Evolutionary conservation across 1,140 invertebrate genomes (phyloP), one percentile per base, ranked within the genome.

Genomic region (Harpegnathos saltator): DNA sequence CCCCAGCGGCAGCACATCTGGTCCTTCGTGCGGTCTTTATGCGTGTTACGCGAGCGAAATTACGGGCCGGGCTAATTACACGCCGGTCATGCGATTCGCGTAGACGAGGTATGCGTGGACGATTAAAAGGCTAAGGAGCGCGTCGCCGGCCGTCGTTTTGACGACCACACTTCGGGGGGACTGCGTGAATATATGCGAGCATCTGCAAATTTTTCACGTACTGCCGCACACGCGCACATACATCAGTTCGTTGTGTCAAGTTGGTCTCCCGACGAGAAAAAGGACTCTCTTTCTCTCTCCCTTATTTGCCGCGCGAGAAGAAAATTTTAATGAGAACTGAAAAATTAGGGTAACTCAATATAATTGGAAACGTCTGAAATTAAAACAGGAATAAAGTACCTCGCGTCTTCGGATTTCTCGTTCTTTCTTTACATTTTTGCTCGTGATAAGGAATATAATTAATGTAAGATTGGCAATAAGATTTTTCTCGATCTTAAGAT

Each of bases 41-140:
- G 82, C 65, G 29, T 50, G 44, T 85, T 77, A 63, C 56, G 48
- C 72, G 65, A 56, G 81, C 86, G 78, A 91, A 91, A 92, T 91
- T 91, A 90, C 77, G 83, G 58, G 29, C n/a, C 73, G 54, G 74
- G 86, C 85, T 93, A 93, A 93, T 93, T 92, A 85, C 87, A 78
- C 86, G 89, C 90, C 91, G 88, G 90, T 91, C 92, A 91, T 92
- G 91, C 84, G 86, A 81, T 56, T 52, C 52, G 56, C 82, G 48
- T 81, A 80, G 83, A 63, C 89, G 54, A 75, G 54, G n/a, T 44
- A 73, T 38, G 56, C 61, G 82, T 61, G 68, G 66, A 17, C 75
- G 33, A 80, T 80, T 80, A 80, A 80, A 80, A 58, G 63, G 63
- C 52, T 78, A 69, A 68, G 63, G 2, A 68, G 74, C 74, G 52